Base-by-base conservation (phyloP, 2,113 vertebrate genomes). In the Phrynosoma platyrhinos region DNA sequence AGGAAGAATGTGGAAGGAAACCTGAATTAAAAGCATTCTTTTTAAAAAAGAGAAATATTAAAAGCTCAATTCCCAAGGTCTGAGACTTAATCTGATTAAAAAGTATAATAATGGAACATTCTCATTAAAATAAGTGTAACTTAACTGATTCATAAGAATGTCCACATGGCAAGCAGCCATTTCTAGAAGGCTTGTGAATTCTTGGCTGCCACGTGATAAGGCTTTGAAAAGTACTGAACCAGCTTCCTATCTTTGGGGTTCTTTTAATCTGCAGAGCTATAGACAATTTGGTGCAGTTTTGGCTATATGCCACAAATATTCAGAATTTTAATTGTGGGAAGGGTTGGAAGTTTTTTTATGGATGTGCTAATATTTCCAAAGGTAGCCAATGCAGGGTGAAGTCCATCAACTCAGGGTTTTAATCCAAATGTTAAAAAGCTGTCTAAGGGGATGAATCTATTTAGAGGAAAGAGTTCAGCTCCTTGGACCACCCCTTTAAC, bases 1-100 rank as follows among this genome's bases (percentile, higher is more conserved):
- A 82, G 83, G 91, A 91, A 90, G 64, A 92, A 92, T n/a, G n/a
- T 1, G n/a, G 82, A 74, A 88, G 53, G 23, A 90, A 89, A 87
- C 62, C 16, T 87, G 72, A 88, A 91, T 74, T 93, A 91, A 89
- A 40, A 83, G 86, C 88, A 88, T 78, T 64, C 64, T 27, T 16
- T 6, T 40, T 27, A 71, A 40, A 79, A 27, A 79, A 69, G 47
- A 47, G 47, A 27, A 79, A 79, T 14, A 68, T 1, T 58, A 87
- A 84, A 90, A 47, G 81, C 69, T 27, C 74, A 66, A 83, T 86
- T 84, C 42, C 42, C 84, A 69, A 90, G 32, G 92, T 91, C 25
- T 68, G n/a, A 76, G 90, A 90, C 32, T 76, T 91, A 90, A 92
- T 91, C 83, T 92, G 80, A 94, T 95, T 88, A 94, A 94, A 93